Evolutionary conservation across 2,113 vertebrate genomes (phyloP), one percentile per base, ranked within the genome.

Genomic region (Lepus timidus): DNA sequence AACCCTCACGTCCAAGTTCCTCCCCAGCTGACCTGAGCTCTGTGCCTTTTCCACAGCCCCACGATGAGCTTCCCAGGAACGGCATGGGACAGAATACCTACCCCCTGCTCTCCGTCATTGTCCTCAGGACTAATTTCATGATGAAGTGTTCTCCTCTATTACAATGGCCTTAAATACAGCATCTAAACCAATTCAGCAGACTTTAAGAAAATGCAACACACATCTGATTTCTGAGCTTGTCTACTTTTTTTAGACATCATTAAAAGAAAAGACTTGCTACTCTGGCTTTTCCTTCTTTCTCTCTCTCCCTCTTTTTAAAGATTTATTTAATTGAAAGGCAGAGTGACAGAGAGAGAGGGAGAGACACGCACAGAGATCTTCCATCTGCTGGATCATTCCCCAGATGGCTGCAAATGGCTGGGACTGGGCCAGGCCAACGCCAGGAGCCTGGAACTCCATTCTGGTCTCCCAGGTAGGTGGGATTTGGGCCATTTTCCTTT

Each of bases 211-310:
- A 0, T 73, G 76, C 82, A 88, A 0, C 1, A 39, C 71, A 22
- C 49, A 36, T 16, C 19, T 79, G 36, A 5, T 11, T 49, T 1
- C 0, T 27, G 33, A 95, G 22, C 0, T 0, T 88, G 65, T 93
- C 49, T 31, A 65, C 92, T 64, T n/a, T 22, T 62, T 3, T 70
- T 1, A 0, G 73, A 96, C 95, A 95, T 97, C 90, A 94, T 97
- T 97, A 91, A 96, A 92, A 3, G 79, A 93, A 93, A 93, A 92
- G 65, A 51, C 58, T 78, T 83, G 20, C 3, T 0, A 10, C 92
- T 95, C 58, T 13, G 52, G 92, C 90, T 91, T 36, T 91, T 81
- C 89, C 44, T 44, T 44, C 44, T 44, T 44, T 44, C 44, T 44
- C 44, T 44, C 44, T 44, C 44, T 7, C 44, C 1, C 44, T 44